Evolutionary conservation across 2,113 vertebrate species (phyloP).

Genomic region (Brachypodius melanocephalos): DNA sequence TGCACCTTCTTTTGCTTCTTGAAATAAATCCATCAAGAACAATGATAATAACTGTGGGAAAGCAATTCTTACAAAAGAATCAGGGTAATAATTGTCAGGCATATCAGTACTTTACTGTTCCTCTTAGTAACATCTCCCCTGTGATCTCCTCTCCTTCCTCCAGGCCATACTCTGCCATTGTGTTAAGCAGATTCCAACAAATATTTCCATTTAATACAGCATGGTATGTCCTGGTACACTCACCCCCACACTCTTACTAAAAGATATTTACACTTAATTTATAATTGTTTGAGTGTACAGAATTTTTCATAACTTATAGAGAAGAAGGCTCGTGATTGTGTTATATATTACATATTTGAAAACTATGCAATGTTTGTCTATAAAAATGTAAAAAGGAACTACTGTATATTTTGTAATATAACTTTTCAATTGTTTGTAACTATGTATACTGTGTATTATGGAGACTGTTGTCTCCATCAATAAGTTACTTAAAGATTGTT

Average conservation of each 20-base stretch:
- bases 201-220: neutral
- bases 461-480: neutral
- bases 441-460: neutral
- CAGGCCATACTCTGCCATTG: neutral
- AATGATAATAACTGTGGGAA: neutral
- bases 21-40: neutral
- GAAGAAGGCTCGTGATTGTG: neutral
- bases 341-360: slow-evolving; percentile 49
- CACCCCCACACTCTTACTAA: neutral
- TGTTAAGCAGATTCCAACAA: neutral
- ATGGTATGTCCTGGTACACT: neutral
- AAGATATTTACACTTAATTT: slow-evolving; percentile 57
- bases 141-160: neutral
- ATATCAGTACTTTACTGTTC: neutral
- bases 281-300: slow-evolving; percentile 67
- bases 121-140: neutral
- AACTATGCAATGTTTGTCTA: slow-evolving; percentile 56
- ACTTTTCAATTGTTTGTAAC: slow-evolving; percentile 39
- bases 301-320: slow-evolving; percentile 65
- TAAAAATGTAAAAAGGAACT: slow-evolving; percentile 53
- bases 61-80: neutral
- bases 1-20: neutral
- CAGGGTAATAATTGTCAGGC: neutral
- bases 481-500: neutral
- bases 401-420: slow-evolving; percentile 69